These are phyloP conservation scores for Ursus arctos DNA, from an alignment of 2,113 vertebrate species.

Conservation along the genomic window DNA sequence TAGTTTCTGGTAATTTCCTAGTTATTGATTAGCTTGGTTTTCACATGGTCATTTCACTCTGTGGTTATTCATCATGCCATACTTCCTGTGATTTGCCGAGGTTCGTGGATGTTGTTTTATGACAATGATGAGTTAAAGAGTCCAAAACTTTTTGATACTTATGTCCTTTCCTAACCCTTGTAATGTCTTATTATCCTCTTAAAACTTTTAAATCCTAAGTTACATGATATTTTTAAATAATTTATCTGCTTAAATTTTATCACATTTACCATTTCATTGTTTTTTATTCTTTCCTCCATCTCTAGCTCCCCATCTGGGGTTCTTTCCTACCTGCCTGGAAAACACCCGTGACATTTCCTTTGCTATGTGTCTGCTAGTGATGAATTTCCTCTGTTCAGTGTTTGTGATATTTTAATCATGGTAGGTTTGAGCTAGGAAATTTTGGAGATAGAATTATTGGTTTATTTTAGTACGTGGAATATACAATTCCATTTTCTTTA, in stretches of 20 bases:
- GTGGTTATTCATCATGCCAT: not conserved
- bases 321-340: not conserved
- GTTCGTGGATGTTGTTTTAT: too few species aligned
- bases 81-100: not conserved
- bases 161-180: not conserved
- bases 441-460: not conserved
- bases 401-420: not conserved
- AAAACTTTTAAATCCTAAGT: not conserved
- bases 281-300: not conserved
- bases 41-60: not conserved
- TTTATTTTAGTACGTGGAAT: not conserved
- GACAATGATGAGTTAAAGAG: not conserved
- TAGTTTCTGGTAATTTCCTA: not conserved
- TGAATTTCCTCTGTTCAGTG: not conserved
- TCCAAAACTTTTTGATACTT: not conserved
- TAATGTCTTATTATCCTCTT: not conserved
- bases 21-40: not conserved
- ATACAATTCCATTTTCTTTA: not conserved
- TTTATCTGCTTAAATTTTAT: not conserved
- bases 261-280: not conserved
- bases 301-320: not conserved
- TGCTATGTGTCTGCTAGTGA: not conserved
- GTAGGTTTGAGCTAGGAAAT: not conserved
- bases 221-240: not conserved
- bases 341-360: not conserved